Percentiles rank a stretch among this genome's conserved stretches.
These are phyloP conservation scores for Vulpes lagopus DNA, from an alignment of 2,113 vertebrate genomes.

Conservation along the genomic window DNA sequence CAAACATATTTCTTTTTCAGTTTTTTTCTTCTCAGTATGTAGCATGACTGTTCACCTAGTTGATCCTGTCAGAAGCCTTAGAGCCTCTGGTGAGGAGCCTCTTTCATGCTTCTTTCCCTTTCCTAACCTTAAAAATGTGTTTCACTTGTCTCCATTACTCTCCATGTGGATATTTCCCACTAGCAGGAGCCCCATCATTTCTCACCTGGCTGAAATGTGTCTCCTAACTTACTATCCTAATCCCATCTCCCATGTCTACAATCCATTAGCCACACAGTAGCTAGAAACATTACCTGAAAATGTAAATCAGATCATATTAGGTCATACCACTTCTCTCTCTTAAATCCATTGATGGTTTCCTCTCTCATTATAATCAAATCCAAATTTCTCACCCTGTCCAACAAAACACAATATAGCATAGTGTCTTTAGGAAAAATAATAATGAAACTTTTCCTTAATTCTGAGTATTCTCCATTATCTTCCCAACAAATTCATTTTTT, in stretches of 20 bases:
- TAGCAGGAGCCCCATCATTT: not conserved
- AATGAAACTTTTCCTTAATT: conserved; percentile 33
- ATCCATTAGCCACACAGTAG: not conserved
- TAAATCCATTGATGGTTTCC: not conserved
- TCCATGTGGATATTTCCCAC: not conserved
- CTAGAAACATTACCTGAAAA: not conserved
- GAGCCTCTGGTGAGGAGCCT: not conserved
- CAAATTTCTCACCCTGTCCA: conserved; percentile 22
- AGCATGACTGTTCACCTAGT: not conserved
- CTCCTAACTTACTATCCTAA: not conserved
- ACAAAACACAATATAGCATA: not conserved
- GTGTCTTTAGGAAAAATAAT: not conserved
- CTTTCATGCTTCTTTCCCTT: not conserved
- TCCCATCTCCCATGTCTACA: not conserved
- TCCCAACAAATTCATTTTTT: not conserved
- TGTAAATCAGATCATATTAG: not conserved
- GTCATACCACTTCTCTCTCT: not conserved
- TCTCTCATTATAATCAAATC: conserved; percentile 34
- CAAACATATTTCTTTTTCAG: not conserved
- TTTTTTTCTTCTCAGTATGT: not conserved
- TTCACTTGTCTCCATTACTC: not conserved
- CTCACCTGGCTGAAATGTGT: not conserved
- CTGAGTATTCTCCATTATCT: not conserved
- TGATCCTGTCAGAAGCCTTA: not conserved
- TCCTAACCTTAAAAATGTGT: not conserved